Evolutionary conservation across 2,113 vertebrate genomes (phyloP).

Genomic region (Psettodes erumei): DNA sequence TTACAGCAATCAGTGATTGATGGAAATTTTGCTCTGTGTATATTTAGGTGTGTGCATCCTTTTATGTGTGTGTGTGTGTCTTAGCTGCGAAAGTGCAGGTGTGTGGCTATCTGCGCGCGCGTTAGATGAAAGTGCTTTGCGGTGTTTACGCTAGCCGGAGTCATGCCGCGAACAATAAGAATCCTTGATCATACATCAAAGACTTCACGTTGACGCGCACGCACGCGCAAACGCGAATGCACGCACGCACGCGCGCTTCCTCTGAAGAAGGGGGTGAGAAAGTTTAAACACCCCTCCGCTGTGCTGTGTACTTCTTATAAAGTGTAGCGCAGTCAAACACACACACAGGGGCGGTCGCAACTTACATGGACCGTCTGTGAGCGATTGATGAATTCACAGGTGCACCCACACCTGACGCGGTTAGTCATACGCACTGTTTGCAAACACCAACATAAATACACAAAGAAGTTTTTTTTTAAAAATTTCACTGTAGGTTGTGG

Average conservation of each 20-base stretch:
- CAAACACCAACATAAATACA: conserved; percentile 31
- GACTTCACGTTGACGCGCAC: conserved; percentile 49
- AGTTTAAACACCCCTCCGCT: conserved; percentile 43
- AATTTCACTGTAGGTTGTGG: conserved; percentile 8
- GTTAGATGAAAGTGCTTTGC: conserved; percentile 69
- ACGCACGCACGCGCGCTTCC: background rate
- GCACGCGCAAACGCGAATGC: background rate
- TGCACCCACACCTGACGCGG: background rate
- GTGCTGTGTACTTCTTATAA: conserved; percentile 24
- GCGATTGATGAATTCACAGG: conserved; percentile 1
- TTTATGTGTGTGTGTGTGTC: conserved; percentile 1
- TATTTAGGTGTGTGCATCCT: background rate
- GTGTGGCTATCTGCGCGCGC: conserved; percentile 45
- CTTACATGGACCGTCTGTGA: background rate
- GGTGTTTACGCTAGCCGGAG: conserved; percentile 65
- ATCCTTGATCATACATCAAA: conserved; percentile 79
- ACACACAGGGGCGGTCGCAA: conserved; percentile 13
- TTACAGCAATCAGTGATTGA: conserved; percentile 32
- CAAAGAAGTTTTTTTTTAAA: conserved; percentile 7
- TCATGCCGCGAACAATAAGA: conserved; percentile 74
- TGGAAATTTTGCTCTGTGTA: conserved; percentile 31
- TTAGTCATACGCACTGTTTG: conserved; percentile 10
- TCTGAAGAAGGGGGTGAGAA: conserved; percentile 43
- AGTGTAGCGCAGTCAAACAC: conserved; percentile 11
- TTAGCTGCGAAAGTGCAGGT: conserved; percentile 30